phyloP scores from a whole-genome alignment of 2,797 vertebrate species.

The Enteromius mattozi region DNA sequence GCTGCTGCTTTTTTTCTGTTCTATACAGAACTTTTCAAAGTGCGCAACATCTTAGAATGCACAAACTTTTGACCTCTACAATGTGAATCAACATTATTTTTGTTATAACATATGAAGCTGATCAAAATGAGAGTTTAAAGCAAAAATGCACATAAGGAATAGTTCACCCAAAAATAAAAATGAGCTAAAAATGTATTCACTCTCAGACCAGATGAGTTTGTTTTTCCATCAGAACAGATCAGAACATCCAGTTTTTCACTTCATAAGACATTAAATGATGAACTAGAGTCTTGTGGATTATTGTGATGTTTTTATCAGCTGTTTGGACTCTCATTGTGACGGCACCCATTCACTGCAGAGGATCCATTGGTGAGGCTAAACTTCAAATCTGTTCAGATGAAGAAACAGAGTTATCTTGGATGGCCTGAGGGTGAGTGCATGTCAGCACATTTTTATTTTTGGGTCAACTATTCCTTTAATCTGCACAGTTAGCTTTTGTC shows the following conservation, averaged over 20 bases:
- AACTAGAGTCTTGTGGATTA: neutral
- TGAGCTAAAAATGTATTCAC: neutral
- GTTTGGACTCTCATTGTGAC: neutral
- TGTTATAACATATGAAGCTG: neutral
- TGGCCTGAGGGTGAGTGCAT: neutral
- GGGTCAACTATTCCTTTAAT: neutral
- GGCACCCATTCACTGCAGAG: neutral
- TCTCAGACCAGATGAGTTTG: neutral
- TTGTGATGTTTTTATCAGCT: neutral
- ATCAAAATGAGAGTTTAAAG: neutral
- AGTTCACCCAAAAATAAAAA: neutral
- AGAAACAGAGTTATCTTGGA: neutral
- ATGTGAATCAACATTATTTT: neutral
- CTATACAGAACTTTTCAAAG: neutral
- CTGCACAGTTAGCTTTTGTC: neutral
- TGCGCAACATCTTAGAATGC: neutral
- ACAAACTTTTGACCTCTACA: neutral
- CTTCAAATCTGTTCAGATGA: neutral
- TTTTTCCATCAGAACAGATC: neutral
- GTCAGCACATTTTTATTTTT: neutral
- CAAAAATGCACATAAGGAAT: neutral
- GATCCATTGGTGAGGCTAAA: neutral
- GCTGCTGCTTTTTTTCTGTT: neutral
- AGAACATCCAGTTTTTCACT: neutral
- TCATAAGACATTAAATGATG: neutral